phyloP scores from a whole-genome alignment of 2,888 invertebrate genomes.

The Thera obeliscata region DNA sequence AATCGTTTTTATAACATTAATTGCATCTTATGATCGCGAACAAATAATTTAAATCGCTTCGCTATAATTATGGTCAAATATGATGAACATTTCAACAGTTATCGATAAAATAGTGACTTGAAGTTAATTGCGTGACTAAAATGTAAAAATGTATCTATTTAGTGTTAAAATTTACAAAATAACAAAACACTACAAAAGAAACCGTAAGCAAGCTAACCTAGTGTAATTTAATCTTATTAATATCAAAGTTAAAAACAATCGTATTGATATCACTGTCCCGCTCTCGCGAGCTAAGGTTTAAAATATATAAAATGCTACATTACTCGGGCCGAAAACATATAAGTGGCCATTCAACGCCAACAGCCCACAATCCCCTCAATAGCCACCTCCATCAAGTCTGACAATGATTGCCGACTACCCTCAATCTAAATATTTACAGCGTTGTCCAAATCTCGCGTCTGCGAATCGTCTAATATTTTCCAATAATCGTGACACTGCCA shows the following conservation, averaged over 20 bases:
- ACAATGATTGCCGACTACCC: conserved; percentile 36
- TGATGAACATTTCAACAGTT: conserved; percentile 60
- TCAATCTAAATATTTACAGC: conserved; percentile 59
- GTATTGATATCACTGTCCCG: conserved; percentile 73
- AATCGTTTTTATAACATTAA: conserved; percentile 51
- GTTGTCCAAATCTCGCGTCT: conserved; percentile 50
- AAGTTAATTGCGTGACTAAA: conserved; percentile 72
- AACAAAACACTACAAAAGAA: conserved; percentile 77
- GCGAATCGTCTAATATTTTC: conserved; percentile 19
- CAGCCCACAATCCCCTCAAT: conserved; percentile 57
- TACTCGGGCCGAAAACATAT: conserved; percentile 84
- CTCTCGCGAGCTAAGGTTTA: conserved; percentile 51
- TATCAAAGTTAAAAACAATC: conserved; percentile 74
- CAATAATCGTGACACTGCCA: conserved; percentile 21
- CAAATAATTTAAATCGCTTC: conserved; percentile 49
- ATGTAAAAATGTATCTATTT: conserved; percentile 51
- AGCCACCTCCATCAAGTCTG: conserved; percentile 50
- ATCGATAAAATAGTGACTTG: conserved; percentile 62
- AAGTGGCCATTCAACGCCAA: conserved; percentile 76
- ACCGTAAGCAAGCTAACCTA: conserved; percentile 77
- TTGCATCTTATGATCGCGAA: conserved; percentile 54
- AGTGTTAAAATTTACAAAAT: conserved; percentile 80
- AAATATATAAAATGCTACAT: conserved; percentile 71
- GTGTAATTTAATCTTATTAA: conserved; percentile 70
- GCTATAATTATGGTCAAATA: conserved; percentile 62